Evolutionary conservation across 2,797 vertebrate genomes (phyloP).

Genomic region (Chaunax sp.): DNA sequence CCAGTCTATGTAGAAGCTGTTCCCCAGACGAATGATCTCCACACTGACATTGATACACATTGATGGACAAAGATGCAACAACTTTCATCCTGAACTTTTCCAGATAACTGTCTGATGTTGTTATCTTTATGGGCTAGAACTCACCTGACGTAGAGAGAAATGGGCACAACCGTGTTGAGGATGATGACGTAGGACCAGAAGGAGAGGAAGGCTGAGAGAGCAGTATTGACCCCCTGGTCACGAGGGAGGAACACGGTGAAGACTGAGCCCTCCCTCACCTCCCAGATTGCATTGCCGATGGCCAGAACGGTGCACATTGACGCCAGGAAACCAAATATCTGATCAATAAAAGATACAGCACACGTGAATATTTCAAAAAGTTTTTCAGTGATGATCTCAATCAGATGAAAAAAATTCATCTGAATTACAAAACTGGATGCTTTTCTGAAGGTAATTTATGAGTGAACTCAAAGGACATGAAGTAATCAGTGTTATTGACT

Average conservation of each 20-base stretch:
- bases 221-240: slow-evolving; percentile 73
- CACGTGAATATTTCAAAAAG: background rate
- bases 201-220: slow-evolving; percentile 85
- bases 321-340: slow-evolving; percentile 93
- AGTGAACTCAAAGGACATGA: no score
- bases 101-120: background rate
- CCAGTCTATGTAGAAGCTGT: slow-evolving; percentile 96
- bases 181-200: slow-evolving; percentile 98
- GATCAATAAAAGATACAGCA: slow-evolving; percentile 10
- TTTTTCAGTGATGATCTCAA: background rate
- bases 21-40: slow-evolving; percentile 94
- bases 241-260: slow-evolving; percentile 90
- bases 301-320: slow-evolving; percentile 89
- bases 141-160: slow-evolving; percentile 97
- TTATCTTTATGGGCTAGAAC: background rate
- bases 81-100: no score
- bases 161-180: slow-evolving; percentile 95
- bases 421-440: background rate
- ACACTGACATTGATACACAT: slow-evolving; percentile 78
- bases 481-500: slow-evolving; percentile 1
- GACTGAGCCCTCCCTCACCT: slow-evolving; percentile 82
- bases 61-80: no score
- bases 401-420: background rate
- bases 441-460: background rate
- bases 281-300: slow-evolving; percentile 91